Conservation (phyloP, 2,888 invertebrate genomes). For the Pristionchus arcanus region DNA sequence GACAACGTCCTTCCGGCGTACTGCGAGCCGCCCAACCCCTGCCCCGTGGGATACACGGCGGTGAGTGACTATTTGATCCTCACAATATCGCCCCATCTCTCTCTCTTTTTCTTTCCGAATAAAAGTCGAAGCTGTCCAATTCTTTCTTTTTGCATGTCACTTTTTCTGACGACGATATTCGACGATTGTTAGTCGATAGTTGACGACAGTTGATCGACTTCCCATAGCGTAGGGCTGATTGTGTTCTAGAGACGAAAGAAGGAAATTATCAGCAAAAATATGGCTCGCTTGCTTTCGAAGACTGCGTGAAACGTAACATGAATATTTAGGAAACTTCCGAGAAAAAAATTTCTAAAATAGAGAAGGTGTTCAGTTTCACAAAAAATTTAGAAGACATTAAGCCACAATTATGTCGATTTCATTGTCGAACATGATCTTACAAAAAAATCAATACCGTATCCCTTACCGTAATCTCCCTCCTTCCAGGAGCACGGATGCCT, state of each 20-base stretch:
- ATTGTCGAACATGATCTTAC: neutral
- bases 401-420: too few species aligned
- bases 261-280: too few species aligned
- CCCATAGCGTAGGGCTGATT: too few species aligned
- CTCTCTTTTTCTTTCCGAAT: too few species aligned
- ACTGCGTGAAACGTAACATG: neutral
- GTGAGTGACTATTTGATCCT: neutral
- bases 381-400: neutral
- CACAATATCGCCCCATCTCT: neutral
- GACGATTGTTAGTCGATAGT: too few species aligned
- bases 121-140: too few species aligned
- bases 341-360: neutral
- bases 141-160: too few species aligned
- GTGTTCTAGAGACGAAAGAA: too few species aligned
- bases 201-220: neutral
- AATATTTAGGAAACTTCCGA: neutral
- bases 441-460: neutral
- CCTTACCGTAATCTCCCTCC: neutral
- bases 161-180: neutral
- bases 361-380: neutral
- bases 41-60: constrained; percentile 94
- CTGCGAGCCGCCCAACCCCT: constrained; percentile 99
- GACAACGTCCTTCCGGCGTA: constrained; percentile 96
- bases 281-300: neutral
- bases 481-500: constrained; percentile 53